Evolutionary conservation across 2,888 invertebrate genomes (phyloP), one percentile per base, ranked within the genome.

Genomic region (Nomada ferruginata): DNA sequence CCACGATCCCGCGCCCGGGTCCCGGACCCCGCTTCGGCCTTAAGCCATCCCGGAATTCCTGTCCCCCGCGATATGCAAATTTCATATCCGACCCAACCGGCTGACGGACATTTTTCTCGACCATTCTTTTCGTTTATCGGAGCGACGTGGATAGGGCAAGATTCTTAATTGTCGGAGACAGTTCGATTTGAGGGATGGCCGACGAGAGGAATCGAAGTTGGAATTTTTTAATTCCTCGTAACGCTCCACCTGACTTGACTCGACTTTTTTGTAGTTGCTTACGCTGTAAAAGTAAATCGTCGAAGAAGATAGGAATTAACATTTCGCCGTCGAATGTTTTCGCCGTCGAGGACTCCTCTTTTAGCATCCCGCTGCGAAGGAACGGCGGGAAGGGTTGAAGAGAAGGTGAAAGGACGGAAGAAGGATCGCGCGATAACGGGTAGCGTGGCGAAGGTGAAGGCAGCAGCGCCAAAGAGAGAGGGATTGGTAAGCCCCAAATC

Each of bases 401-500:
- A 44, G 50, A 55, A 79, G 76, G 84, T 72, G 82, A 82, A 85
- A 70, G 81, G 75, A 78, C 23, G 68, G 36, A 64, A 75, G 68
- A 79, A 72, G 88, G 85, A 88, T 85, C 85, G 75, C 55, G 85
- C 76, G 90, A 91, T 91, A 91, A 90, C 87, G 85, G 85, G 78
- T 36, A 53, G 68, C 68, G 83, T 78, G 79, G 80, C 81, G 85
- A 88, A 85, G 84, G 76, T 64, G 79, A 76, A 81, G 81, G 65
- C 55, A 78, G 50, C 64, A 60, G 44, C 83, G 79, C 82, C 84
- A 86, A 88, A 83, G 79, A 87, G 84, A 78, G 85, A 85, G 84
- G 85, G 70, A 63, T 89, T 85, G 90, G 87, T 89, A 90, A 92
- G 90, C 89, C 89, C 91, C 85, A 91, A 93, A 93, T 93, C 93